Evolutionary conservation across 2,888 invertebrate genomes (phyloP).

Genomic region (Drosophila merina): DNA sequence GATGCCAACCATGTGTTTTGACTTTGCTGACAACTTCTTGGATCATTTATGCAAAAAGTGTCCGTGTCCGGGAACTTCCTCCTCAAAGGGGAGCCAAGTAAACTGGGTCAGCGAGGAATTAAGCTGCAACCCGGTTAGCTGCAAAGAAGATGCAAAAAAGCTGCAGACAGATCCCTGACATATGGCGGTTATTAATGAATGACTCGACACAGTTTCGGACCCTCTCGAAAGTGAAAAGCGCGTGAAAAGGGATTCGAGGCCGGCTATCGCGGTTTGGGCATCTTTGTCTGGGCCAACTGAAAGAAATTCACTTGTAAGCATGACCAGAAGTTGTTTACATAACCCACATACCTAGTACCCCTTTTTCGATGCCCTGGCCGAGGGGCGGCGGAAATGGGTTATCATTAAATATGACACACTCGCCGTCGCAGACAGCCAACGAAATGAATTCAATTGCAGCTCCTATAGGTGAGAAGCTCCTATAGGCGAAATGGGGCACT

Average conservation of each 20-base stretch:
- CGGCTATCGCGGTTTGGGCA: constrained; percentile 34
- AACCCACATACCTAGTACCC: constrained; percentile 60
- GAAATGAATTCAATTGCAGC: constrained; percentile 36
- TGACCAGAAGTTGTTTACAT: constrained; percentile 61
- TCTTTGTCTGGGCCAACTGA: constrained; percentile 45
- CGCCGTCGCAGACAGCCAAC: constrained; percentile 18
- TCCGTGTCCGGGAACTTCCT: constrained; percentile 40
- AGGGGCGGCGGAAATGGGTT: constrained; percentile 56
- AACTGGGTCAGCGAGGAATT: constrained; percentile 61
- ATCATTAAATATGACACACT: constrained; percentile 64
- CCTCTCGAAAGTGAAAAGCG: constrained; percentile 6
- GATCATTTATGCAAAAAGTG: constrained; percentile 65
- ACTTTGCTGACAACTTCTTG: constrained; percentile 34
- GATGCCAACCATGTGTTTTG: constrained; percentile 13
- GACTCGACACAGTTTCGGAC: constrained; percentile 19
- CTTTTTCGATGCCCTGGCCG: constrained; percentile 33
- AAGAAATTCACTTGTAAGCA: constrained; percentile 66
- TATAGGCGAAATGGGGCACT: not conserved
- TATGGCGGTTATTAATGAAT: constrained; percentile 42
- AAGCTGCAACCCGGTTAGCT: constrained; percentile 28
- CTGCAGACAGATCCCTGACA: constrained; percentile 56
- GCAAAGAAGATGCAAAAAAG: constrained; percentile 20
- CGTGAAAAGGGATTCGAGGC: constrained; percentile 24
- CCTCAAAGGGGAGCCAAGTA: constrained; percentile 13
- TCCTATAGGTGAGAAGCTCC: constrained; percentile 22